Conservation (phyloP, 2,888 invertebrate genomes). For the Sinopyrophorus schimmeli region DNA sequence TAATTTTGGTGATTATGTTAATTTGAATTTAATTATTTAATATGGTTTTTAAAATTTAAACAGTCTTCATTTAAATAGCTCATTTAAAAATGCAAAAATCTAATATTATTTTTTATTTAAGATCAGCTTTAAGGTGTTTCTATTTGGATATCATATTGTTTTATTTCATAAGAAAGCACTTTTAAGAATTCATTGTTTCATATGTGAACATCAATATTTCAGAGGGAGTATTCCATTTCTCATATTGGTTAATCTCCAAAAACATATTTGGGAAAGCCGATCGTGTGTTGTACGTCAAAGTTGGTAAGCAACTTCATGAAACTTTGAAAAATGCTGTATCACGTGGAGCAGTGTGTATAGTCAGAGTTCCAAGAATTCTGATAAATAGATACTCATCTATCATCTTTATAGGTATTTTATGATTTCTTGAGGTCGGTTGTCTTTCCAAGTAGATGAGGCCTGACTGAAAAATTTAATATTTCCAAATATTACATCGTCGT, state of each 20-base stretch:
- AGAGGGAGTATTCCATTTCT: not conserved
- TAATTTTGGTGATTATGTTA: too few species aligned
- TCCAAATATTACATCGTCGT: too few species aligned
- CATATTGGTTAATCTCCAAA: constrained; percentile 7
- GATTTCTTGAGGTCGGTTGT: constrained; percentile 7
- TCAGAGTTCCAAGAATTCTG: not conserved
- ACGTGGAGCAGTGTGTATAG: constrained; percentile 7
- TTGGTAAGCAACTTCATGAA: constrained; percentile 3
- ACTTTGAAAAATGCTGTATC: constrained; percentile 12
- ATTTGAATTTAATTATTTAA: too few species aligned
- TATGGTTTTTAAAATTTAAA: too few species aligned
- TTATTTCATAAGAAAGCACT: too few species aligned
- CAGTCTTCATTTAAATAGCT: too few species aligned
- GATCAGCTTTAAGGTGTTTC: too few species aligned
- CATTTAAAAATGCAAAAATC: too few species aligned
- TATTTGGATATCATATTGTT: too few species aligned
- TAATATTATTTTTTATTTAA: too few species aligned
- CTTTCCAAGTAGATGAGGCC: not conserved
- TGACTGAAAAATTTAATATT: too few species aligned
- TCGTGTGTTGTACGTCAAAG: constrained; percentile 9
- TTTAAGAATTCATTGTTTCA: not conserved
- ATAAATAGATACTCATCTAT: constrained; percentile 10
- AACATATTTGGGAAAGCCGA: constrained; percentile 1
- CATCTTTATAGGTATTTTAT: constrained; percentile 8
- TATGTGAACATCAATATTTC: not conserved